phyloP scores from a whole-genome alignment of 2,113 vertebrate genomes.

The Gasterosteus nipponicus region DNA sequence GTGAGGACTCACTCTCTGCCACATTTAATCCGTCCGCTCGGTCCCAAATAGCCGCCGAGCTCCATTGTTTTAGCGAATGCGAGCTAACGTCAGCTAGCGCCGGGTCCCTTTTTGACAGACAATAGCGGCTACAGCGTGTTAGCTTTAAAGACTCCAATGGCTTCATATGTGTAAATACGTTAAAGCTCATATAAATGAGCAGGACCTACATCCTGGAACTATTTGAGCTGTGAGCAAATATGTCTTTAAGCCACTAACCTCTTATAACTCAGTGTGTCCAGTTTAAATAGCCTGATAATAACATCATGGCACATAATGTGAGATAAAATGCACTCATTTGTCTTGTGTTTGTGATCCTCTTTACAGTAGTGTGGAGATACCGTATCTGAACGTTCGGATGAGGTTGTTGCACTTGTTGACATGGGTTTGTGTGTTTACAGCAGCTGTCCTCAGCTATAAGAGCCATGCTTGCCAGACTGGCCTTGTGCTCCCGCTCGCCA shows the following conservation, averaged over 20 bases:
- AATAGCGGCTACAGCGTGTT: not conserved
- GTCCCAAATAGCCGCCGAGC: not conserved
- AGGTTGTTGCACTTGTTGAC: constrained; percentile 7
- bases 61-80: constrained; percentile 26
- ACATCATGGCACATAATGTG: not conserved
- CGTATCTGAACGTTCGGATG: not conserved
- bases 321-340: no score
- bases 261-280: constrained; percentile 38
- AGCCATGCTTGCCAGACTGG: constrained; percentile 75
- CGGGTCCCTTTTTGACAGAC: constrained; percentile 12
- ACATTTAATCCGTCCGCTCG: not conserved
- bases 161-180: not conserved
- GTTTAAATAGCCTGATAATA: constrained; percentile 20
- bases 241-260: not conserved
- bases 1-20: constrained; percentile 7
- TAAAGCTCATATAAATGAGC: not conserved
- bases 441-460: constrained; percentile 33
- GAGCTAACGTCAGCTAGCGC: constrained; percentile 55
- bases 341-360: fast-evolving
- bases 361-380: not conserved
- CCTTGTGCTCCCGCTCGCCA: constrained; percentile 57
- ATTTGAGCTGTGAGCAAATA: not conserved
- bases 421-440: constrained; percentile 33
- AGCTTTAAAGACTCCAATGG: not conserved
- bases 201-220: not conserved